Conservation (phyloP, 2,797 vertebrate species). For the Rhynchonycteris naso region DNA sequence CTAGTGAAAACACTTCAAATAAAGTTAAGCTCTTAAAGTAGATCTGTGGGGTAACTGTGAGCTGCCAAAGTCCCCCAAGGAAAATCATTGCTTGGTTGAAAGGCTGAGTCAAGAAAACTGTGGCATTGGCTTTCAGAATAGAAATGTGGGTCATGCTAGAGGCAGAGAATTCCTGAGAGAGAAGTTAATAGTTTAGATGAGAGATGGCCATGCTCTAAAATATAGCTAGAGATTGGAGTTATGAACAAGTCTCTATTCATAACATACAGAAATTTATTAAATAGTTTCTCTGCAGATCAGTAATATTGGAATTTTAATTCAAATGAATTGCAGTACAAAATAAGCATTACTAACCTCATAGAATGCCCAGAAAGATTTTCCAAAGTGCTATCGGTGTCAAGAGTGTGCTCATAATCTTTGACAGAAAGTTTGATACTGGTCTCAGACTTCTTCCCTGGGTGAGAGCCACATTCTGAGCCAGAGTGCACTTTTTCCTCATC, state of each 20-base stretch:
- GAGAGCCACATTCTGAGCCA: slow-evolving; percentile 86
- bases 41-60: background rate
- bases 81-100: background rate
- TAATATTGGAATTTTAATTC: background rate
- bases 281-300: background rate
- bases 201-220: slow-evolving; percentile 30
- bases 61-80: background rate
- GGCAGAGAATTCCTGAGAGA: slow-evolving; percentile 11
- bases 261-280: slow-evolving; percentile 41
- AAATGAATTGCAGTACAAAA: background rate
- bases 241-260: background rate
- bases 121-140: background rate
- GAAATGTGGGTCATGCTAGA: background rate
- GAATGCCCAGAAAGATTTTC: slow-evolving; percentile 89
- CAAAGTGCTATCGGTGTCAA: slow-evolving; percentile 86
- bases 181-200: background rate
- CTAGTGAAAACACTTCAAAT: slow-evolving; percentile 1
- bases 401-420: slow-evolving; percentile 83
- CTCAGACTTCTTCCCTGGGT: slow-evolving; percentile 86
- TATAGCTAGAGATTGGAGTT: background rate
- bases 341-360: slow-evolving; percentile 87
- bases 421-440: slow-evolving; percentile 82
- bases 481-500: slow-evolving; percentile 88
- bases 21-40: background rate
- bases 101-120: background rate